phyloP scores from a whole-genome alignment of 2,797 vertebrate genomes.

The Australoheros facetus region DNA sequence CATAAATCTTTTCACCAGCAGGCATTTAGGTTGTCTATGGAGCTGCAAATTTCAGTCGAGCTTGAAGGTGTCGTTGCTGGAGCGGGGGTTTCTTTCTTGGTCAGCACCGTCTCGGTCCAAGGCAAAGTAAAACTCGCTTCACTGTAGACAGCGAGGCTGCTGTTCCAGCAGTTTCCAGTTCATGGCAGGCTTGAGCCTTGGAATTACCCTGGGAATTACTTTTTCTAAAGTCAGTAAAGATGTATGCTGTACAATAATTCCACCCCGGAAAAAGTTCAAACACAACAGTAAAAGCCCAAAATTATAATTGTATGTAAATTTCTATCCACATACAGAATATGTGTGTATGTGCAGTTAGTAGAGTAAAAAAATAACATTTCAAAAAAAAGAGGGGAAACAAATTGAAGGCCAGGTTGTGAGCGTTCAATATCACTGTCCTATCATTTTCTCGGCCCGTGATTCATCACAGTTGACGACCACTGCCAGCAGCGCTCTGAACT shows the following conservation, averaged over 20 bases:
- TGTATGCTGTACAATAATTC: neutral
- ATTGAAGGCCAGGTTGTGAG: slow-evolving; percentile 17
- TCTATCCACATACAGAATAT: too few species aligned
- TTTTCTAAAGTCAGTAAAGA: neutral
- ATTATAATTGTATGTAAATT: too few species aligned
- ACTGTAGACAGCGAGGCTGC: neutral
- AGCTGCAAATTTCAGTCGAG: neutral
- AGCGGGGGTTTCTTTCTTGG: neutral
- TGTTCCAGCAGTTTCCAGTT: neutral
- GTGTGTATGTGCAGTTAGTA: neutral
- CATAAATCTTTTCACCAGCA: too few species aligned
- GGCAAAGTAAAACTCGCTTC: neutral
- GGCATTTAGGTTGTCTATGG: too few species aligned
- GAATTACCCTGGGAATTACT: too few species aligned
- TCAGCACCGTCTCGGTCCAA: neutral
- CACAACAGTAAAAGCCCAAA: neutral
- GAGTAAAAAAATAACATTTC: neutral
- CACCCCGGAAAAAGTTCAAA: too few species aligned
- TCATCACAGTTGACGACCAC: slow-evolving; percentile 37
- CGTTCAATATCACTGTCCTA: slow-evolving; percentile 41
- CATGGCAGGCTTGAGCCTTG: neutral
- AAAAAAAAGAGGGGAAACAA: neutral
- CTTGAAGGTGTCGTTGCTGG: neutral
- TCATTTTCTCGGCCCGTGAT: slow-evolving; percentile 50
- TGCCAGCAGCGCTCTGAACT: slow-evolving; percentile 12